Percentiles rank a stretch among this genome's conserved stretches.
These are phyloP conservation scores for Nephrotoma appendiculata DNA, from an alignment of 2,888 invertebrate species.

Conservation along the genomic window DNA sequence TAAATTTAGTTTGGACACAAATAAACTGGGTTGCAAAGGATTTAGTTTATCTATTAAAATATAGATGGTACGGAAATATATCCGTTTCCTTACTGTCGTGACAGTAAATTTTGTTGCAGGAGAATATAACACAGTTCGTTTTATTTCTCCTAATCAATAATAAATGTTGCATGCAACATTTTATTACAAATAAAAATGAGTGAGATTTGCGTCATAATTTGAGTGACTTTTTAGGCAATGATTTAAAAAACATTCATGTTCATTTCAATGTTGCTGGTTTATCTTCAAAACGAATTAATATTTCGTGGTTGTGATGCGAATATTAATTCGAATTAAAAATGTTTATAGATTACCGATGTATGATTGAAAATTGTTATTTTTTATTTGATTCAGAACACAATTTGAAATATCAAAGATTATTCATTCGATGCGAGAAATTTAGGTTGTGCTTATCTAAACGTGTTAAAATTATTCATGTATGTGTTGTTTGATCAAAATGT, in stretches of 20 bases:
- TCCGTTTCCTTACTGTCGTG: neutral
- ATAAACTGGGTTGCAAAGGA: neutral
- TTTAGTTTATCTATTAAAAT: neutral
- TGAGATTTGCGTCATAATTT: neutral
- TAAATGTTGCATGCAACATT: neutral
- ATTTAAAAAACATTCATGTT: neutral
- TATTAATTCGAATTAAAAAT: neutral
- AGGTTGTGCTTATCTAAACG: neutral
- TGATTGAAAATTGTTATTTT: neutral
- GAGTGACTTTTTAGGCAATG: neutral
- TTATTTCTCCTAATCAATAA: neutral
- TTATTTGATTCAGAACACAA: neutral
- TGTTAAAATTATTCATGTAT: neutral
- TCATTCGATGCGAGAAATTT: neutral
- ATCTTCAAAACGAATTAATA: neutral
- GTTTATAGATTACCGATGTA: neutral
- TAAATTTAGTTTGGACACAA: neutral
- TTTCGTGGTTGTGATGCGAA: neutral
- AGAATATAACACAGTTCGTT: neutral
- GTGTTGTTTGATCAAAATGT: no score
- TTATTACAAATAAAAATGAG: neutral
- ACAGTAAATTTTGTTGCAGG: neutral
- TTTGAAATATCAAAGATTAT: neutral
- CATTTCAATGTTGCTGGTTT: neutral
- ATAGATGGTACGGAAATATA: neutral